Evolutionary conservation across 37 sponge, comb jelly and placozoan genomes (phyloP).

Genomic region (Amphimedon queenslandica): DNA sequence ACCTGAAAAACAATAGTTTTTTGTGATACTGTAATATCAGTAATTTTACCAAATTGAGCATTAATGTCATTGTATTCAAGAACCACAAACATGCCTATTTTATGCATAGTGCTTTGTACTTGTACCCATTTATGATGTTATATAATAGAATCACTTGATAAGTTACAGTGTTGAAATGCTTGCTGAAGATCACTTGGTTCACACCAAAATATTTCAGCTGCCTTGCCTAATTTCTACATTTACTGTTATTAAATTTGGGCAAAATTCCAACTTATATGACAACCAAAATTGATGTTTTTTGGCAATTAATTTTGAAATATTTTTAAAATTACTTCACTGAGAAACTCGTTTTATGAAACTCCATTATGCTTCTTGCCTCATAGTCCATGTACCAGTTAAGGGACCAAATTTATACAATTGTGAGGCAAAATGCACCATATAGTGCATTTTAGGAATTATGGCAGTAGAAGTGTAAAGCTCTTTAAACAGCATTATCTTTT

Average conservation of each 20-base stretch:
- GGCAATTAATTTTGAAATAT: slow-evolving; percentile 19
- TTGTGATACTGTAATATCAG: too few species aligned
- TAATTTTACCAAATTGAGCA: too few species aligned
- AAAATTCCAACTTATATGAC: slow-evolving; percentile 11
- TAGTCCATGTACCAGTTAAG: slow-evolving; percentile 24
- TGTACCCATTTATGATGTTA: too few species aligned
- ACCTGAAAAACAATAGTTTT: too few species aligned
- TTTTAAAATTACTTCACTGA: slow-evolving; percentile 31
- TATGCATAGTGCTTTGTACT: too few species aligned
- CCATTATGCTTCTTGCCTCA: slow-evolving; percentile 35
- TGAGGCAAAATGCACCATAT: slow-evolving; percentile 42
- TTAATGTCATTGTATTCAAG: too few species aligned
- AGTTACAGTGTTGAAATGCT: too few species aligned
- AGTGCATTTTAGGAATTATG: slow-evolving; percentile 44
- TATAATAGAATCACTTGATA: too few species aligned
- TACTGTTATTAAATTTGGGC: background rate
- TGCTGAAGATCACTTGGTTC: too few species aligned
- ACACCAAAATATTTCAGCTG: too few species aligned
- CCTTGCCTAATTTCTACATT: too few species aligned
- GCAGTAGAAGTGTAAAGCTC: background rate
- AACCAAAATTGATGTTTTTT: slow-evolving; percentile 22
- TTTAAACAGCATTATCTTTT: slow-evolving; percentile 7
- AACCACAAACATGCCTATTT: too few species aligned
- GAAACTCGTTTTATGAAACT: slow-evolving; percentile 17
- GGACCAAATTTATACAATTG: slow-evolving; percentile 33